Conservation (phyloP, 2,797 vertebrate species). For the Hyperoplus immaculatus region DNA sequence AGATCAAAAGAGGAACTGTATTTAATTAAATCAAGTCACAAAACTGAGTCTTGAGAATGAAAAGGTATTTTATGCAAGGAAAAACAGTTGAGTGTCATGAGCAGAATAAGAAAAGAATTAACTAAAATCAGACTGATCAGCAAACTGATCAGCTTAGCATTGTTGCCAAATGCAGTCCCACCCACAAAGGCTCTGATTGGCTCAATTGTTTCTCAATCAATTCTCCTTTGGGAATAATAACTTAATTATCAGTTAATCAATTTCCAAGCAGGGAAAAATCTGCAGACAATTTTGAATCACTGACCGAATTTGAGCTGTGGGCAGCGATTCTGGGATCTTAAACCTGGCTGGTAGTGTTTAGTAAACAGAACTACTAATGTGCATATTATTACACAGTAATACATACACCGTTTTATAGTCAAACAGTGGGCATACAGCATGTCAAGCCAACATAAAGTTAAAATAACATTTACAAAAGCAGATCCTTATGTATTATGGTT, state of each 20-base stretch:
- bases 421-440: background rate
- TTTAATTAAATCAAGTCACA: conserved; percentile 3
- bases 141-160: background rate
- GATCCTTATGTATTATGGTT: background rate
- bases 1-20: background rate
- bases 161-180: background rate
- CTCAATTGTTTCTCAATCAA: background rate
- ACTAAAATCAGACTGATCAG: too few relatives aligned
- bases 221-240: conserved; percentile 4
- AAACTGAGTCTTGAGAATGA: background rate
- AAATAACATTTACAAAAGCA: background rate
- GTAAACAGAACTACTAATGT: background rate
- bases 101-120: too few relatives aligned
- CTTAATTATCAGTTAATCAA: conserved; percentile 1
- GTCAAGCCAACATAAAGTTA: background rate
- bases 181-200: background rate
- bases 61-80: background rate
- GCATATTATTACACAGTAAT: background rate
- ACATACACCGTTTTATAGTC: background rate
- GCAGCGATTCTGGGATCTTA: background rate
- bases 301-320: background rate
- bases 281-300: background rate
- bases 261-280: background rate
- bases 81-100: background rate
- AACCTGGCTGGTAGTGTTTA: background rate